A percentile compares a stretch with the other conserved stretches of the same genome.
phyloP scores from a whole-genome alignment of 2,888 invertebrate species.

The Polia nebulosa region DNA sequence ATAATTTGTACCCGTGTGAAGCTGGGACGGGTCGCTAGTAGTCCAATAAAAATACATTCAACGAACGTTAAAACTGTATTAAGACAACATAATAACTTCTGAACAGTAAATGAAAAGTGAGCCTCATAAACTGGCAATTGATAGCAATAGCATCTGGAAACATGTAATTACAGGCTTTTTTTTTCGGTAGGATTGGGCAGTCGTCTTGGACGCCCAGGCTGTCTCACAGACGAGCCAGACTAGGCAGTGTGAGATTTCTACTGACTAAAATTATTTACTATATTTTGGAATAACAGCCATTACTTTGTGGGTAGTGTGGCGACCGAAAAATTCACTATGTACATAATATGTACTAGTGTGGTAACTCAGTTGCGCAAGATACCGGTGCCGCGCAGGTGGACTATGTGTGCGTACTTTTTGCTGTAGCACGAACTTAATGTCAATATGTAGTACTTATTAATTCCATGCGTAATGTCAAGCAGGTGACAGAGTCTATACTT shows the following conservation, averaged over 20 bases:
- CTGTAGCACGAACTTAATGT: slow-evolving; percentile 1
- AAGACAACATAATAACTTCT: neutral
- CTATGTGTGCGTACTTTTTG: slow-evolving; percentile 39
- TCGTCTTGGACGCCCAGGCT: no score
- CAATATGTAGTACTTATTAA: no score
- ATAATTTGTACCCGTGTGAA: no score
- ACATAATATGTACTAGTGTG: slow-evolving; percentile 58
- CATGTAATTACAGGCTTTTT: no score
- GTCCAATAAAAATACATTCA: neutral
- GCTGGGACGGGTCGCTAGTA: no score
- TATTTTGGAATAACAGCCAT: slow-evolving; percentile 60
- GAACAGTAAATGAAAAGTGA: slow-evolving; percentile 5
- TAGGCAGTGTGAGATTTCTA: no score
- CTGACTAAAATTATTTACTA: no score
- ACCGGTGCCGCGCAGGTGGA: slow-evolving; percentile 44
- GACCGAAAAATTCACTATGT: slow-evolving; percentile 70
- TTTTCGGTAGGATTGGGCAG: no score
- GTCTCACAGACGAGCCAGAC: no score
- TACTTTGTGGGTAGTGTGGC: slow-evolving; percentile 48
- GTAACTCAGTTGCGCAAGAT: slow-evolving; percentile 67
- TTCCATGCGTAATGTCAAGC: no score
- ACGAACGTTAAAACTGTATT: neutral
- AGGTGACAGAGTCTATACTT: slow-evolving; percentile 34
- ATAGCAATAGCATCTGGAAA: slow-evolving; percentile 45
- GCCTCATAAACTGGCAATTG: slow-evolving; percentile 14